Evolutionary conservation across 2,797 vertebrate genomes (phyloP).

Genomic region (Danio aesculapii): DNA sequence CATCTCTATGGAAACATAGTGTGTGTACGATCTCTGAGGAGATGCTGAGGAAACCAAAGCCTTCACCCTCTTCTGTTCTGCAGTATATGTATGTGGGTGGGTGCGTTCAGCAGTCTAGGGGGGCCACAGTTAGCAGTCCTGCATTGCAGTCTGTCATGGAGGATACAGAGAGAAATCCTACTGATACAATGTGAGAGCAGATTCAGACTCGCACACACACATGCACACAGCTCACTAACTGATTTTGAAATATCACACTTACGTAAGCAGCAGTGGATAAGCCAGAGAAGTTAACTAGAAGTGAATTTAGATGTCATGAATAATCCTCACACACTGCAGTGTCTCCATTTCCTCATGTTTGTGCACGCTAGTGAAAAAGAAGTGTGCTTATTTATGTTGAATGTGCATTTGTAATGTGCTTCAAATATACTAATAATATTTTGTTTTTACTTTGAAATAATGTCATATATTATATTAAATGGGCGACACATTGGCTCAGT

Average conservation of each 20-base stretch:
- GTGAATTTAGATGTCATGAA: constrained; percentile 32
- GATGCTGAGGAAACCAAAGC: constrained; percentile 42
- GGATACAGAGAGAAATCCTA: constrained; percentile 1
- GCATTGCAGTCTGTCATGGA: constrained; percentile 36
- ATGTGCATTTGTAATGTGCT: neutral
- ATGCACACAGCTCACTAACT: neutral
- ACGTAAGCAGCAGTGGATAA: neutral
- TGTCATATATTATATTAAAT: too few relatives aligned
- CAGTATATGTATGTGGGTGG: constrained; percentile 20
- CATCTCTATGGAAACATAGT: constrained; percentile 51
- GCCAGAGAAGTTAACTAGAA: constrained; percentile 14
- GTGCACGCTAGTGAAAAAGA: neutral
- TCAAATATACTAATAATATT: neutral
- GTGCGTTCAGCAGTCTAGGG: constrained; percentile 25
- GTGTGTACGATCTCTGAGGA: constrained; percentile 39
- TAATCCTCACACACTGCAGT: neutral
- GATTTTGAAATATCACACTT: neutral
- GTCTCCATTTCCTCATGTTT: neutral
- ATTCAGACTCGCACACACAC: neutral
- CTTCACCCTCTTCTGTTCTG: constrained; percentile 9
- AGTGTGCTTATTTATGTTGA: neutral
- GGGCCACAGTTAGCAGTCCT: constrained; percentile 12
- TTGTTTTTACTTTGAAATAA: too few relatives aligned
- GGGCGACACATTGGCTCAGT: too few relatives aligned
- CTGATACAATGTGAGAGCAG: neutral